These are phyloP conservation scores for Sylvietta virens DNA, from an alignment of 2,113 vertebrate species.

Conservation along the genomic window DNA sequence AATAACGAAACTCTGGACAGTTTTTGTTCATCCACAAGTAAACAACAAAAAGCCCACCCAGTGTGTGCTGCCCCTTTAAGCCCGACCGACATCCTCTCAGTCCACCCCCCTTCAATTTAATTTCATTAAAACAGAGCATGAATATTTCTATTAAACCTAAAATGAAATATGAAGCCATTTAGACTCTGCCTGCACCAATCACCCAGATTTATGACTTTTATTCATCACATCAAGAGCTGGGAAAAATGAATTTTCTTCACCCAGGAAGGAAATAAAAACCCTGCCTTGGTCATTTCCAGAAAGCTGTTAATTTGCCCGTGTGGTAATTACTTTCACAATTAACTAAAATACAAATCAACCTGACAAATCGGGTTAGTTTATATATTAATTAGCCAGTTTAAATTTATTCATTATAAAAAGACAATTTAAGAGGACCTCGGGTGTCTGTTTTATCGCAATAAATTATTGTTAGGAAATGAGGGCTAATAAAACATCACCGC, in stretches of 20 bases:
- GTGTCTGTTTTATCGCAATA: constrained; percentile 90
- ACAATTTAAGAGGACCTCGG: constrained; percentile 83
- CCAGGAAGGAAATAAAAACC: constrained; percentile 88
- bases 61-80: constrained; percentile 67
- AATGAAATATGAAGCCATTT: constrained; percentile 99
- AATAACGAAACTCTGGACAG: neutral
- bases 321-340: constrained; percentile 99
- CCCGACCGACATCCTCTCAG: neutral
- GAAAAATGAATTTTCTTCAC: constrained; percentile 94
- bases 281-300: constrained; percentile 89
- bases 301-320: constrained; percentile 93
- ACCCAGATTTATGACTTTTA: constrained; percentile 96
- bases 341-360: constrained; percentile 98
- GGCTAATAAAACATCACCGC: constrained; percentile 67
- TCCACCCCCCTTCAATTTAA: constrained; percentile 86
- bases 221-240: constrained; percentile 95
- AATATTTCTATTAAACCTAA: constrained; percentile 99
- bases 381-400: constrained; percentile 93
- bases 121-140: constrained; percentile 98
- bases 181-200: constrained; percentile 96
- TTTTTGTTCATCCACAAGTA: neutral
- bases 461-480: constrained; percentile 80
- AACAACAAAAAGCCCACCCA: constrained; percentile 12
- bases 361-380: constrained; percentile 97
- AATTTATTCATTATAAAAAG: constrained; percentile 98